Conservation (phyloP, 2,888 invertebrate genomes). For the Rutpela maculata region DNA sequence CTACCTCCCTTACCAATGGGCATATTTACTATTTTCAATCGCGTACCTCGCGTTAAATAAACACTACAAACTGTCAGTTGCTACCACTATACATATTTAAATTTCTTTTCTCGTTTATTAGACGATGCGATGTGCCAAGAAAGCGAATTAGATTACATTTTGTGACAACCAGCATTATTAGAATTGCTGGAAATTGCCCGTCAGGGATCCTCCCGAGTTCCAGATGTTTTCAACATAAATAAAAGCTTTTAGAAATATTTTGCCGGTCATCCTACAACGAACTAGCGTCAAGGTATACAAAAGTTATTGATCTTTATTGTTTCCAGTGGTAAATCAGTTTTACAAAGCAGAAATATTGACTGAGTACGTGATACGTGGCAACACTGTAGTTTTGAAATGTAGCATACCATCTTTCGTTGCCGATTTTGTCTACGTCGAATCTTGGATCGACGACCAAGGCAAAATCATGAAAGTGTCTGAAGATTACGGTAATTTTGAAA, state of each 20-base stretch:
- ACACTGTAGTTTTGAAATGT: slow-evolving; percentile 84
- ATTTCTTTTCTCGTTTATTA: background rate
- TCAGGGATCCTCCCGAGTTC: slow-evolving; percentile 32
- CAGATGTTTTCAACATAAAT: slow-evolving; percentile 38
- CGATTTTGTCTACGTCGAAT: slow-evolving; percentile 83
- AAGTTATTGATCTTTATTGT: slow-evolving; percentile 47
- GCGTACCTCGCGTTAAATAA: too few species aligned
- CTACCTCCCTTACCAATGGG: too few species aligned
- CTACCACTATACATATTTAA: background rate
- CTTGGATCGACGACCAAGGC: slow-evolving; percentile 83
- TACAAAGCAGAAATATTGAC: slow-evolving; percentile 84
- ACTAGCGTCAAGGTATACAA: background rate
- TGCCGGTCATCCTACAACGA: background rate
- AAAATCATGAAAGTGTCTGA: slow-evolving; percentile 74
- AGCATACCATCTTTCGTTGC: slow-evolving; percentile 85
- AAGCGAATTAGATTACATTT: background rate
- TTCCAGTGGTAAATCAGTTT: slow-evolving; percentile 83
- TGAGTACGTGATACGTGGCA: slow-evolving; percentile 85
- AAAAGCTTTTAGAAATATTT: slow-evolving; percentile 26
- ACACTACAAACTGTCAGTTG: background rate
- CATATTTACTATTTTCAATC: too few species aligned
- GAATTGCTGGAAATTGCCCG: slow-evolving; percentile 34
- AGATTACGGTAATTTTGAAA: slow-evolving; percentile 74
- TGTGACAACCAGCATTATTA: background rate
- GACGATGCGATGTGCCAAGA: background rate